Evolutionary conservation across 2,113 vertebrate genomes (phyloP).

Genomic region (Platanista minor): DNA sequence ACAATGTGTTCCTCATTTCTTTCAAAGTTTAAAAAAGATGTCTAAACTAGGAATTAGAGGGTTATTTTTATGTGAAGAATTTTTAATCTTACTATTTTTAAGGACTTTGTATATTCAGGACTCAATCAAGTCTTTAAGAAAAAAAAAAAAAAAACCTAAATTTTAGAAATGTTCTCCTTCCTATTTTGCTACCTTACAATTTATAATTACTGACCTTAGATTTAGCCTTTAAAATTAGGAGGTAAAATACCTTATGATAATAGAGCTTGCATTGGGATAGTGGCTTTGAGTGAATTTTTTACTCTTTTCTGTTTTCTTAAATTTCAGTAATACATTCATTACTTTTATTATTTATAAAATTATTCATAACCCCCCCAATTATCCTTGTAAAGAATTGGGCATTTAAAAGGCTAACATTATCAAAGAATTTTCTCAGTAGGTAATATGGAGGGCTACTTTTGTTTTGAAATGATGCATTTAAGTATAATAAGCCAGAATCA

Average conservation of each 20-base stretch:
- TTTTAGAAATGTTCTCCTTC: background rate
- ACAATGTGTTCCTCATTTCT: constrained; percentile 5
- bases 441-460: background rate
- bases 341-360: constrained; percentile 11
- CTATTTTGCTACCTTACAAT: background rate
- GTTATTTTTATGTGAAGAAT: constrained; percentile 36
- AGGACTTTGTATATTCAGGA: background rate
- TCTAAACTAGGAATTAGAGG: constrained; percentile 13
- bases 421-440: background rate
- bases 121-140: background rate
- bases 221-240: background rate
- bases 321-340: background rate
- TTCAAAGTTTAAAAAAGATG: constrained; percentile 31
- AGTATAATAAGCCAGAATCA: background rate
- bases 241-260: background rate
- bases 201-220: constrained; percentile 13
- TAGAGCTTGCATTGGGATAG: background rate
- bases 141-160: background rate
- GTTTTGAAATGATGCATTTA: background rate
- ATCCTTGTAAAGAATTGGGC: background rate
- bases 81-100: constrained; percentile 36
- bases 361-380: background rate
- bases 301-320: background rate
- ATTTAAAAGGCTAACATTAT: background rate
- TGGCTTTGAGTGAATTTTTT: background rate